Conservation (phyloP, 2,113 vertebrate species). For the Osmerus mordax region DNA sequence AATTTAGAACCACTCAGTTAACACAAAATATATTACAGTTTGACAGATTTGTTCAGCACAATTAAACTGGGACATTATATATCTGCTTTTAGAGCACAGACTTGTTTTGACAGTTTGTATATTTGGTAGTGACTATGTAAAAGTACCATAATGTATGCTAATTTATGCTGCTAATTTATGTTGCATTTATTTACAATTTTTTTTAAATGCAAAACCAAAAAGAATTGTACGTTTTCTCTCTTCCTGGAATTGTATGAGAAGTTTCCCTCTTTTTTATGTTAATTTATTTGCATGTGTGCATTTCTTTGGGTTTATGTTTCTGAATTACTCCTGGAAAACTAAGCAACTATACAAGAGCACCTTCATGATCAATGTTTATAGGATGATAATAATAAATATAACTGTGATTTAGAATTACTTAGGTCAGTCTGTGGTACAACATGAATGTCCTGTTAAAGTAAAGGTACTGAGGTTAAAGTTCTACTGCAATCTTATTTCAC, state of each 20-base stretch:
- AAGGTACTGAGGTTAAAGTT: conserved; percentile 37
- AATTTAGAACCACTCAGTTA: background rate
- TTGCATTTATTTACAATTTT: conserved; percentile 40
- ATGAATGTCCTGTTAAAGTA: conserved; percentile 52
- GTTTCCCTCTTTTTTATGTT: conserved; percentile 61
- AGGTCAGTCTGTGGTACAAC: conserved; percentile 45
- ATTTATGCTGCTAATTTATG: conserved; percentile 63
- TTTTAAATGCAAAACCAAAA: conserved; percentile 54
- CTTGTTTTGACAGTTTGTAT: conserved; percentile 25
- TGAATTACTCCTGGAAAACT: conserved; percentile 11
- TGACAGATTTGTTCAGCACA: conserved; percentile 28
- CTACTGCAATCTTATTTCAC: conserved; percentile 13
- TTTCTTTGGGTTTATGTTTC: conserved; percentile 37
- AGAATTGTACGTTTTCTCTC: conserved; percentile 31
- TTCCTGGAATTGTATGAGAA: conserved; percentile 37
- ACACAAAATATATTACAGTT: conserved; percentile 20
- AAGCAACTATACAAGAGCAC: conserved; percentile 13
- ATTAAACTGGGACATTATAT: conserved; percentile 33
- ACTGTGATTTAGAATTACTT: conserved; percentile 37
- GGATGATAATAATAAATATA: conserved; percentile 24
- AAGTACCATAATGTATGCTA: conserved; percentile 55
- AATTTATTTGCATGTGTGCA: conserved; percentile 69
- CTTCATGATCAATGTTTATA: conserved; percentile 41
- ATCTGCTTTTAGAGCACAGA: conserved; percentile 15
- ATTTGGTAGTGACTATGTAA: conserved; percentile 42